These are phyloP conservation scores for Muntiacus reevesi DNA, from an alignment of 2,113 vertebrate species.

Conservation along the genomic window DNA sequence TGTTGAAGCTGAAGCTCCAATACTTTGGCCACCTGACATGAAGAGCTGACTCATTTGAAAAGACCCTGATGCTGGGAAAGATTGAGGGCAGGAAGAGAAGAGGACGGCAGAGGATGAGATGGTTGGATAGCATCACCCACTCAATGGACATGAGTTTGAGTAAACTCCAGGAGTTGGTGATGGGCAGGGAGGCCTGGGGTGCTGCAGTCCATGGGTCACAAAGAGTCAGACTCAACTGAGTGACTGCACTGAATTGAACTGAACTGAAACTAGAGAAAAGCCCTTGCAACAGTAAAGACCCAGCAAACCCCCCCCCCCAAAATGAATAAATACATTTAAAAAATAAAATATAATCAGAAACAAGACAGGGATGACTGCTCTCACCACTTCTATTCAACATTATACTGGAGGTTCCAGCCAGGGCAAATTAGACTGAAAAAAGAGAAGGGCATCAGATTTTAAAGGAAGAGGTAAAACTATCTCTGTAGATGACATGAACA, in stretches of 20 bases:
- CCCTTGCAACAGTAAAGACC: not conserved
- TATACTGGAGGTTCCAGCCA: not conserved
- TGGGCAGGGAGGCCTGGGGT: not conserved
- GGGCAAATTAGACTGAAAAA: not conserved
- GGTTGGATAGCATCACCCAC: not conserved
- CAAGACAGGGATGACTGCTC: not conserved
- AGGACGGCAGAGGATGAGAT: not conserved
- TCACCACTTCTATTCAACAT: not conserved
- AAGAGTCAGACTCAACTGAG: rapidly evolving
- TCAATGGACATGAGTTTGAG: not conserved
- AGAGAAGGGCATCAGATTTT: not conserved
- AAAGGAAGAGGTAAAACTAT: not conserved
- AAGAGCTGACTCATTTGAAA: not conserved
- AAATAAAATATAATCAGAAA: not conserved
- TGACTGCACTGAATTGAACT: not conserved
- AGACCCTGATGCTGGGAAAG: not conserved
- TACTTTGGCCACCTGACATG: not conserved
- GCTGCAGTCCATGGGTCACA: not conserved
- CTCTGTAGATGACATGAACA: not conserved
- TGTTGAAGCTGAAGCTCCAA: not conserved
- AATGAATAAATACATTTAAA: not conserved
- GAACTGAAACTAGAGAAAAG: not conserved
- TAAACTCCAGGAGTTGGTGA: not conserved
- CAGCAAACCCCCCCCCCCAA: not conserved
- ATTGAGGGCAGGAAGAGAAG: not conserved